These are phyloP conservation scores for Phocoena phocoena DNA, from an alignment of 2,113 vertebrate genomes.

Conservation along the genomic window DNA sequence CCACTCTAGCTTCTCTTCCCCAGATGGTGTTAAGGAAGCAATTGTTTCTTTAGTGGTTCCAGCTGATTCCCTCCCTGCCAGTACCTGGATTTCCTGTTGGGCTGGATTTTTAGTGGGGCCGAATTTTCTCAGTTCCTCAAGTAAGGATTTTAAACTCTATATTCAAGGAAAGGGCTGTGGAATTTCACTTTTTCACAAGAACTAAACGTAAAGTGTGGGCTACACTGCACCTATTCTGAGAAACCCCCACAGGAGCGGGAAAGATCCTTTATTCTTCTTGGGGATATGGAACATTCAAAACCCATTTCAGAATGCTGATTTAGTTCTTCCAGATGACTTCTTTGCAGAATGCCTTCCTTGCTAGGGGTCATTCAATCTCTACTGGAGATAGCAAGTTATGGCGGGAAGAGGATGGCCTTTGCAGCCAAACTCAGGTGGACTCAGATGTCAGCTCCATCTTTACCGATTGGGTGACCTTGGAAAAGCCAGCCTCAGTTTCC, in stretches of 20 bases:
- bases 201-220: conserved; percentile 44
- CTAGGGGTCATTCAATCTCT: background rate
- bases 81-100: conserved; percentile 60
- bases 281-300: background rate
- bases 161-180: conserved; percentile 49
- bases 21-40: conserved; percentile 57
- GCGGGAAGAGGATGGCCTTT: background rate
- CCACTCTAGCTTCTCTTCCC: conserved; percentile 5
- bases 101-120: conserved; percentile 3
- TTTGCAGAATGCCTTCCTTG: background rate
- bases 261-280: conserved; percentile 29
- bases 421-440: background rate
- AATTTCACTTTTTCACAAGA: conserved; percentile 74
- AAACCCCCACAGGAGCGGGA: background rate
- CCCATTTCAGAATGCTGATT: conserved; percentile 7
- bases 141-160: conserved; percentile 39
- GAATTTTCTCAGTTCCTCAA: conserved; percentile 59
- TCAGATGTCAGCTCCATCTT: background rate
- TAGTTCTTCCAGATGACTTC: conserved; percentile 45
- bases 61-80: conserved; percentile 53
- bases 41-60: conserved; percentile 68
- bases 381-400: background rate
- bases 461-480: background rate
- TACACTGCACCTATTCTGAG: conserved; percentile 40
- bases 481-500: background rate